Evolutionary conservation across 2,113 vertebrate species (phyloP).

Genomic region (Tragelaphus scriptus): DNA sequence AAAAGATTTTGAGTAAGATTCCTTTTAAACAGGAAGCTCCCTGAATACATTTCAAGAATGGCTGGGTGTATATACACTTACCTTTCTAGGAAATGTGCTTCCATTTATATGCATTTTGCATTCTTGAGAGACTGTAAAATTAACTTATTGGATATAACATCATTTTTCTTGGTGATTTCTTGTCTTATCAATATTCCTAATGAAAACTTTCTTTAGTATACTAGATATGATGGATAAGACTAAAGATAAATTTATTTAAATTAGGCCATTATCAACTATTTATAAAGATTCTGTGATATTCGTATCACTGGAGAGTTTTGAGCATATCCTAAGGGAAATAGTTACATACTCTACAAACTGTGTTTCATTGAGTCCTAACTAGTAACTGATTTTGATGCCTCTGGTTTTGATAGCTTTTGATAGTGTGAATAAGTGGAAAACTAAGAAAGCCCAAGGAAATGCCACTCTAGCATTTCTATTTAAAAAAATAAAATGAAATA

Average conservation of each 20-base stretch:
- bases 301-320: neutral
- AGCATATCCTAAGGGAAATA: neutral
- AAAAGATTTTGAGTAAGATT: neutral
- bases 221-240: neutral
- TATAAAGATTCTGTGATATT: neutral
- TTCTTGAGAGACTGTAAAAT: neutral
- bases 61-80: neutral
- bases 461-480: neutral
- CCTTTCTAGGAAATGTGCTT: neutral
- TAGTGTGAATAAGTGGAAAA: neutral
- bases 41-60: neutral
- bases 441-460: neutral
- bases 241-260: constrained; percentile 10
- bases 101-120: neutral
- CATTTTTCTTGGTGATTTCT: neutral
- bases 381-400: neutral
- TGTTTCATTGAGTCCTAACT: neutral
- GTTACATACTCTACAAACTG: neutral
- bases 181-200: neutral
- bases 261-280: neutral
- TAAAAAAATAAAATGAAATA: neutral
- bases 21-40: neutral
- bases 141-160: neutral
- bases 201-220: neutral
- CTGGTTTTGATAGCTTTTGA: neutral